Percentiles rank a stretch among this genome's conserved stretches.
Conservation (phyloP, 1,140 invertebrate genomes). For the Dinoponera quadriceps region DNA sequence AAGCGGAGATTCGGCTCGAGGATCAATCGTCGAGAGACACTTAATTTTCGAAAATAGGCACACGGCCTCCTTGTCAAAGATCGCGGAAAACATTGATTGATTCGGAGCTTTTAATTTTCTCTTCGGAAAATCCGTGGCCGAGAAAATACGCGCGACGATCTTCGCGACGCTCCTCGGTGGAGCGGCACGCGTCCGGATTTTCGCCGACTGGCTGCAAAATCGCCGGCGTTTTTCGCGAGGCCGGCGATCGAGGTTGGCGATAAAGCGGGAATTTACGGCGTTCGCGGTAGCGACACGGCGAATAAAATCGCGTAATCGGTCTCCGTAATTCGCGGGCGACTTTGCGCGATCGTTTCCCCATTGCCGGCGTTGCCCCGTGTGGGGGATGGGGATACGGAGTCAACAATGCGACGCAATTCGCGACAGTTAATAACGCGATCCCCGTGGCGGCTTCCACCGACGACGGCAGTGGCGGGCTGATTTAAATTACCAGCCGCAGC, state of each 20-base stretch:
- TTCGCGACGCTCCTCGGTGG: neutral
- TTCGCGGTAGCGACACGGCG: neutral
- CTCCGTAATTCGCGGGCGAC: slow-evolving; percentile 23
- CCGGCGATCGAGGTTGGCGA: neutral
- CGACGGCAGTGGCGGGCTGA: neutral
- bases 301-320: slow-evolving; percentile 38
- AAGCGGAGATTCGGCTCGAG: too few relatives aligned
- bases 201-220: neutral
- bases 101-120: too few relatives aligned
- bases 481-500: slow-evolving; percentile 50
- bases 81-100: too few relatives aligned
- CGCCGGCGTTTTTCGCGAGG: neutral
- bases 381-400: too few relatives aligned
- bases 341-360: slow-evolving; percentile 35
- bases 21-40: too few relatives aligned
- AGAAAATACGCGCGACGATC: too few relatives aligned
- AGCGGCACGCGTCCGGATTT: neutral
- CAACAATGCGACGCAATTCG: slow-evolving; percentile 42
- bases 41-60: too few relatives aligned
- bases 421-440: slow-evolving; percentile 37
- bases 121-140: too few relatives aligned
- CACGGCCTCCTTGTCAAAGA: too few relatives aligned
- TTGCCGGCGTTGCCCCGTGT: neutral
- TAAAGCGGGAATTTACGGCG: slow-evolving; percentile 27
- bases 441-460: neutral